Base-by-base conservation (phyloP, 2,888 invertebrate species). In the Conops quadrifasciatus region DNA sequence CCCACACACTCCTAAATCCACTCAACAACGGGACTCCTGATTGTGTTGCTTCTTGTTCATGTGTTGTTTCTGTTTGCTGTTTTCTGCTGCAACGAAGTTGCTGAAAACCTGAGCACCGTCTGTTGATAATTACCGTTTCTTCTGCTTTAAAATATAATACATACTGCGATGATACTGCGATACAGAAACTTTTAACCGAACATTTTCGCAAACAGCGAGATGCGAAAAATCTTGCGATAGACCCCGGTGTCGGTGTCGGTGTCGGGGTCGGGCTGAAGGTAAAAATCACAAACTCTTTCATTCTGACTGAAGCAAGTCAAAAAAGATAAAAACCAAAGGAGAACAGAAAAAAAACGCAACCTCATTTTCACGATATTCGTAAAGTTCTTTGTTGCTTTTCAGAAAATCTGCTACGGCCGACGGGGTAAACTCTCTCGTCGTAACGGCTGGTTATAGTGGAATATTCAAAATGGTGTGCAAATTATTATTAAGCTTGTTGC, bases 91-190 rank as follows among this genome's bases (percentile, higher is more conserved):
- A 47, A 49, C 30, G 68, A 36, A 36, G 21, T 24, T 60, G 30
- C 0, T 21, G 26, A 15, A 11, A 47, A 43, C 26, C 28, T 9
- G 36, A 62, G 75, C 67, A 70, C 74, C 76, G 76, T 67, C 56
- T 76, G 76, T 71, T 74, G 71, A 72, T 76, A 75, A 76, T 76
- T 76, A 74, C 73, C 72, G 71, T 73, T 76, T 30, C 70, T 71
- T 53, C 67, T 64, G 9, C 36, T 36, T 36, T 36, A 7, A 9
- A 36, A 36, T 36, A 36, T 7, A 36, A n/a, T n/a, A n/a, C n/a
- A n/a, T n/a, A 4, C 36, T 36, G 36, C 9, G 36, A 36, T 36
- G 9, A 36, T 36, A 36, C 9, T 36, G 5, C n/a, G n/a, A n/a
- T n/a, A n/a, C 4, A 36, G 36, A 36, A 36, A 36, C 36, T 36